Conservation (phyloP, 2,113 vertebrate species). For the Xiphophorus maculatus region DNA sequence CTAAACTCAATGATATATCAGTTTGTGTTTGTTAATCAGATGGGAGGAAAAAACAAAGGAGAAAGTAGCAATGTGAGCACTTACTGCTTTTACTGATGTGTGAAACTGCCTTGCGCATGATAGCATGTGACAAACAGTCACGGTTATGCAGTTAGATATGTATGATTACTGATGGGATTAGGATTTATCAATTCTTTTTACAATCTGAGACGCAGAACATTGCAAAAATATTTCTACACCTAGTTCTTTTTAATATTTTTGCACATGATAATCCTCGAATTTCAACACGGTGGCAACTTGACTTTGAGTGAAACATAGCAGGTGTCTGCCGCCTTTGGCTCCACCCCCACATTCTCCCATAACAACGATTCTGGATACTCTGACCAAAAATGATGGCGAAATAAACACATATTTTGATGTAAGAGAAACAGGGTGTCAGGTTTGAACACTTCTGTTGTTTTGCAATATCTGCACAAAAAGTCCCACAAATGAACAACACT, state of each 20-base stretch:
- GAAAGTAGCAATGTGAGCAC: constrained; percentile 41
- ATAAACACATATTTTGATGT: not conserved
- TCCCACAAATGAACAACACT: not conserved
- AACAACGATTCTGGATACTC: too few relatives aligned
- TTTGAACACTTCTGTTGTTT: not conserved
- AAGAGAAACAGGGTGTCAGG: not conserved
- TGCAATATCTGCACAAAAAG: not conserved
- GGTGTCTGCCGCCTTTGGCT: too few relatives aligned
- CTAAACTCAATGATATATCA: too few relatives aligned
- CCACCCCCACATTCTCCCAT: too few relatives aligned
- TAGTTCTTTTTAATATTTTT: too few relatives aligned
- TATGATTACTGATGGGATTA: not conserved
- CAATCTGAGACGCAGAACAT: too few relatives aligned
- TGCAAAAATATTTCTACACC: too few relatives aligned
- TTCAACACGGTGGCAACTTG: too few relatives aligned
- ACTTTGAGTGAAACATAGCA: too few relatives aligned
- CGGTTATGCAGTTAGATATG: constrained; percentile 21
- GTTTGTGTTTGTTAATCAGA: constrained; percentile 14
- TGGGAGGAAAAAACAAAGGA: constrained; percentile 28
- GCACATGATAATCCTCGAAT: too few relatives aligned
- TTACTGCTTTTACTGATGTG: constrained; percentile 57
- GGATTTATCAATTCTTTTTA: not conserved
- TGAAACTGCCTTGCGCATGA: constrained; percentile 57
- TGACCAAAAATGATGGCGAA: not conserved
- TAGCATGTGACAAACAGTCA: constrained; percentile 36